Evolutionary conservation across 2,113 vertebrate species (phyloP), one percentile per base, ranked within the genome.

Genomic region (Sorex fumeus): DNA sequence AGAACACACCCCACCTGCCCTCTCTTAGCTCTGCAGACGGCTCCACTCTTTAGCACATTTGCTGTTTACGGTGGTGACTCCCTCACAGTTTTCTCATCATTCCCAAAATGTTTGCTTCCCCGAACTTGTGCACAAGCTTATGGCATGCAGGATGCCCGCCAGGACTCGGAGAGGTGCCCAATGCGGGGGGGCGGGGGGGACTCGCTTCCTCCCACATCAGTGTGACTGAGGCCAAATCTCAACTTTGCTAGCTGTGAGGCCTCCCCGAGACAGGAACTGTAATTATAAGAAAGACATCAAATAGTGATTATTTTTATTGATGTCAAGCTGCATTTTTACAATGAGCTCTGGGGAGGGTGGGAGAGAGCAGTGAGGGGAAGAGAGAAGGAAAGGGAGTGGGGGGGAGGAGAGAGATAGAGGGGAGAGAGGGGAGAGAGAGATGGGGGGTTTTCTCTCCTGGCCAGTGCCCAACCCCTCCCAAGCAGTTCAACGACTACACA

Each of bases 71-170:
- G 79, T 94, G 82, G 82, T 90, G 93, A 93, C 87, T 85, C 90
- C 85, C 94, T 97, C 96, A 97, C 96, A 97, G 94, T 94, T 97
- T 96, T 84, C 94, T 90, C 53, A 0, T 72, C 82, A 43, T 94
- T 96, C 96, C 95, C 93, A 96, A 95, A 96, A 96, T 96, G 96
- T 97, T 97, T 96, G 90, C 94, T 96, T 96, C 53, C 66, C 89
- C 18, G 66, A 96, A 95, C 94, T 95, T 93, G 79, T 77, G 75
- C 94, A 62, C 32, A 79, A 94, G 95, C 96, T 94, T 81, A 30
- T 90, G 83, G 84, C 78, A 75, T 76, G 36, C 91, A 79, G 90
- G 95, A 95, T 21, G 85, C 75, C 67, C 8, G 79, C 96, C 95
- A 94, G 94, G 88, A 85, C 72, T 84, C n/a, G 2, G 70, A 12